Conservation (phyloP, 2,113 vertebrate species). For the Hylia prasina region DNA sequence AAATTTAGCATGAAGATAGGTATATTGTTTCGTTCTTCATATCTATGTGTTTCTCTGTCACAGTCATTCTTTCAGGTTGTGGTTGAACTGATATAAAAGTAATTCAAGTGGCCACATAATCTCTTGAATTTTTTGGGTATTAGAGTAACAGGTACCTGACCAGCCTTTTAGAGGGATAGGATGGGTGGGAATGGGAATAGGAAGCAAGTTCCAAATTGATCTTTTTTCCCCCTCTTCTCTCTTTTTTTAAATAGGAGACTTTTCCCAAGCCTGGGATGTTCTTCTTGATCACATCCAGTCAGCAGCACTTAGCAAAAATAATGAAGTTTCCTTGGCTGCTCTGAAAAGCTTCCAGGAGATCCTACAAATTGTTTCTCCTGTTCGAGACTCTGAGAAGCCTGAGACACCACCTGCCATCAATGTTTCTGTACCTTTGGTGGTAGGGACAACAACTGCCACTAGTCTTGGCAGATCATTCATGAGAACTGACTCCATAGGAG, state of each 20-base stretch:
- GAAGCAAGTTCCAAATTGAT: neutral
- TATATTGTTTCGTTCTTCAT: neutral
- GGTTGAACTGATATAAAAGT: neutral
- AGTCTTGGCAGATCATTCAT: constrained; percentile 85
- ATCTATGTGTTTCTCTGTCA: neutral
- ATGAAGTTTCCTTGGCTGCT: constrained; percentile 95
- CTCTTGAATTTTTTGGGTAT: neutral
- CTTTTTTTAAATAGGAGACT: constrained; percentile 81
- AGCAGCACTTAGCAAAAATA: constrained; percentile 97
- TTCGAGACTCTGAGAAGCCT: constrained; percentile 85
- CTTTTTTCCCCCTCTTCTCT: neutral
- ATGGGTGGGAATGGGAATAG: neutral
- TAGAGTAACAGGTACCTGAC: neutral
- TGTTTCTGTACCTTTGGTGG: constrained; percentile 82
- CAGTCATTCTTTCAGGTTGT: neutral
- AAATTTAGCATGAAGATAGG: neutral
- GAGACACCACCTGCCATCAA: constrained; percentile 83
- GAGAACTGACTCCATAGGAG: constrained; percentile 89
- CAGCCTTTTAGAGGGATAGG: neutral
- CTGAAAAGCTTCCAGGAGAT: constrained; percentile 99
- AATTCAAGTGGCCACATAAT: neutral
- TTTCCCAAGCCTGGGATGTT: constrained; percentile 96
- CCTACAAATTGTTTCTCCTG: constrained; percentile 92
- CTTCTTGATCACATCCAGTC: constrained; percentile 97
- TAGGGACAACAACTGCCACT: constrained; percentile 82